These are phyloP conservation scores for Phalanger gymnotis DNA, from an alignment of 2,797 vertebrate genomes.

Conservation along the genomic window DNA sequence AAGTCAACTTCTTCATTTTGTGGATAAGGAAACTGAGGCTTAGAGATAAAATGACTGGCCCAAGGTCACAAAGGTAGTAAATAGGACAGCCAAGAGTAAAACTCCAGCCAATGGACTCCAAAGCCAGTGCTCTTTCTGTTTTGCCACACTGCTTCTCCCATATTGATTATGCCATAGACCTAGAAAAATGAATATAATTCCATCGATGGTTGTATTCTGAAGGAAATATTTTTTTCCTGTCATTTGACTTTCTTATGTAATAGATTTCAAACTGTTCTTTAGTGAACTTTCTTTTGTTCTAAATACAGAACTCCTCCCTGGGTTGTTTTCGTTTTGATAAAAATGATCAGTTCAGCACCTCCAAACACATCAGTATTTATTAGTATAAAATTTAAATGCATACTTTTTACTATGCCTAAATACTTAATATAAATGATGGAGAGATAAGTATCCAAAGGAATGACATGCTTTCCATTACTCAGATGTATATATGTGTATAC, in stretches of 20 bases:
- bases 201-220: conserved; percentile 30
- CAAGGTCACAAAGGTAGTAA: neutral
- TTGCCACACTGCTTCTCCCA: neutral
- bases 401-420: conserved; percentile 22
- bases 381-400: conserved; percentile 49
- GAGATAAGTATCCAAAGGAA: neutral
- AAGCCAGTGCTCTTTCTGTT: neutral
- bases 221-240: conserved; percentile 36
- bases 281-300: conserved; percentile 23
- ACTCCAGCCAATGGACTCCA: neutral
- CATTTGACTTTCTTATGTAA: conserved; percentile 32
- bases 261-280: conserved; percentile 42
- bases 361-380: conserved; percentile 47
- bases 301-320: conserved; percentile 4
- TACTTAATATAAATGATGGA: conserved; percentile 33
- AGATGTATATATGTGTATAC: neutral
- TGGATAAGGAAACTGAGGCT: neutral
- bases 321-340: conserved; percentile 52
- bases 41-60: neutral
- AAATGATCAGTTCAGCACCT: conserved; percentile 32
- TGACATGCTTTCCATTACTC: neutral
- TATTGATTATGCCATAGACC: neutral
- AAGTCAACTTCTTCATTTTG: neutral
- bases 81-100: neutral
- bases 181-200: conserved; percentile 47